Evolutionary conservation across 2,888 invertebrate species (phyloP), one percentile per base, ranked within the genome.

Genomic region (Machimus atricapillus): DNA sequence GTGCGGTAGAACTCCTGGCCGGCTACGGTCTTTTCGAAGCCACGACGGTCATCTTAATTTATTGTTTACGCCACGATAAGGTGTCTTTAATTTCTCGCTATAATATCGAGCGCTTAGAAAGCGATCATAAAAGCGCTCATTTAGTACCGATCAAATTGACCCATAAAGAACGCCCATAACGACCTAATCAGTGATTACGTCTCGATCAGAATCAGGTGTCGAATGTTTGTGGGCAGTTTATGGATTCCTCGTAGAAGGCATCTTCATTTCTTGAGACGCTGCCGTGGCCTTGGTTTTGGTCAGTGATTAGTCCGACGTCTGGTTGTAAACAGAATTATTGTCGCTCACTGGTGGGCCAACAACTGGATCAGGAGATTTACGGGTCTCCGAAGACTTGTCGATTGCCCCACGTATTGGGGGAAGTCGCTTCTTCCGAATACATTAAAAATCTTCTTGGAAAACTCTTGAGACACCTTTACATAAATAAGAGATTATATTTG

Each of bases 121-220:
- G 79, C 37, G 82, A 58, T 23, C 82, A 37, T 34, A 34, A 34
- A 34, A 82, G 82, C 52, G 82, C 31, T 82, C 82, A 58, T 23
- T 82, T 58, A 58, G 43, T 82, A 58, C 79, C 31, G n/a, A 58
- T 37, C 58, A 82, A 82, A 82, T 82, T 56, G 56, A 82, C 27
- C 82, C 82, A 82, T 82, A 82, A 82, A 82, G 37, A 82, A 82
- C 56, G 82, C 58, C 56, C 56, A n/a, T 82, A 82, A 82, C 82
- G 37, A 82, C 56, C 82, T 58, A 82, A 82, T 82, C 82, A 82
- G 37, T 58, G 82, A 82, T 82, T 56, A 82, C 82, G 82, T 82
- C 82, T 82, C 58, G 82, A 82, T 82, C 82, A 79, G 82, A 82
- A 82, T 82, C 82, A 82, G 82, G 82, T 82, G 82, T 82, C 82